phyloP scores from a whole-genome alignment of 2,797 vertebrate genomes.

The Lemur catta region DNA sequence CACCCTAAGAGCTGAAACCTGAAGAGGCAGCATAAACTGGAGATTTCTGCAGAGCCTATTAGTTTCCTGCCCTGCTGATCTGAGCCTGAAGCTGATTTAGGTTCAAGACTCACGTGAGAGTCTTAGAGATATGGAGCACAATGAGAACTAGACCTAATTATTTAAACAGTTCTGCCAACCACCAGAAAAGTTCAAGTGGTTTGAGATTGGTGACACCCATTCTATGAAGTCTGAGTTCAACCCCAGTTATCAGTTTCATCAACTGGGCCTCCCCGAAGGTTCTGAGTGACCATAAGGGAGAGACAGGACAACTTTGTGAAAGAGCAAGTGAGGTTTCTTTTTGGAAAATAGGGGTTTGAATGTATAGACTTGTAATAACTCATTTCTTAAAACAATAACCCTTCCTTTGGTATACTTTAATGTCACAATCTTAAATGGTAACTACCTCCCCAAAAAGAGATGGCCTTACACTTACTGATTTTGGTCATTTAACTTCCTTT shows the following conservation, averaged over 20 bases:
- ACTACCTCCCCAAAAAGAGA: background rate
- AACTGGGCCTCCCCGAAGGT: background rate
- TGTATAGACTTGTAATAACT: background rate
- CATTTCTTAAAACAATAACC: background rate
- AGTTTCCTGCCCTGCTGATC: background rate
- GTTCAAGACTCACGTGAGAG: background rate
- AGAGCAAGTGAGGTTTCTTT: background rate
- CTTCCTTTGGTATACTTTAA: background rate
- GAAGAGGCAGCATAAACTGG: background rate
- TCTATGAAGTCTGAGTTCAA: slow-evolving; percentile 11
- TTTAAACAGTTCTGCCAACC: background rate
- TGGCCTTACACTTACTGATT: background rate
- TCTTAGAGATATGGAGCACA: background rate
- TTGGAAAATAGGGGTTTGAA: background rate
- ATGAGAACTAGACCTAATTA: background rate
- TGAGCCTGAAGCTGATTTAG: background rate
- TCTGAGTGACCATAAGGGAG: background rate
- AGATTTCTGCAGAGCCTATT: background rate
- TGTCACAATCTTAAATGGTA: background rate
- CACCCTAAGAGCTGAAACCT: background rate
- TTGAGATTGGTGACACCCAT: background rate
- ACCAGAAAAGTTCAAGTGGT: background rate
- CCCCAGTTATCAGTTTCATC: background rate
- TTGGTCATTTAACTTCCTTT: background rate
- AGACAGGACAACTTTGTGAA: background rate